Conservation (phyloP, 2,113 vertebrate genomes). For the Willisornis vidua region DNA sequence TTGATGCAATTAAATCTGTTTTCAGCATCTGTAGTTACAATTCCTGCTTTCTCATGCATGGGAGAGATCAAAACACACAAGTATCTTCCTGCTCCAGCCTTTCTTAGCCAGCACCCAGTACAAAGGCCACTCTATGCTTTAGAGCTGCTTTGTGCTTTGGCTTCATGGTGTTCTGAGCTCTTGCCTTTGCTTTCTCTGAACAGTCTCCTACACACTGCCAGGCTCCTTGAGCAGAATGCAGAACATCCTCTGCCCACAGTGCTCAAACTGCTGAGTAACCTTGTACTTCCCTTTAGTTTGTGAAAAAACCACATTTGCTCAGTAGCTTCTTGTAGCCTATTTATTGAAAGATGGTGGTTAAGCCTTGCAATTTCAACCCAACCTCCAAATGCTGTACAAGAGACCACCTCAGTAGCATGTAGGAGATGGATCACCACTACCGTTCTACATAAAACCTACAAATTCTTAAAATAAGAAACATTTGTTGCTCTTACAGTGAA, state of each 20-base stretch:
- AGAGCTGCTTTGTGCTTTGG: neutral
- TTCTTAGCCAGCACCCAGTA: neutral
- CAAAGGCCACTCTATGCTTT: neutral
- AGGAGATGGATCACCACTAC: neutral
- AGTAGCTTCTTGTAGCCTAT: neutral
- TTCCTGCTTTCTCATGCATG: neutral
- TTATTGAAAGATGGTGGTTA: neutral
- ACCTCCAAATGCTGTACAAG: neutral
- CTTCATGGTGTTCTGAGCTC: neutral
- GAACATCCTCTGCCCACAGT: neutral
- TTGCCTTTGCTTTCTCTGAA: neutral
- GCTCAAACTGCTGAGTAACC: neutral
- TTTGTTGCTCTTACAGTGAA: neutral
- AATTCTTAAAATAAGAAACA: neutral
- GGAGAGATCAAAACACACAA: neutral
- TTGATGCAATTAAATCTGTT: slow-evolving; percentile 1
- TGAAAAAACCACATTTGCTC: neutral
- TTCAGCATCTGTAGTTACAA: neutral
- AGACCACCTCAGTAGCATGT: neutral
- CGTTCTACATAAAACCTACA: neutral
- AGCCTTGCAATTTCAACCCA: neutral
- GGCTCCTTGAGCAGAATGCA: neutral
- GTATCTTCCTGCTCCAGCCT: neutral
- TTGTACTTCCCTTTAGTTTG: neutral
- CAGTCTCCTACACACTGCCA: neutral